Conservation (phyloP, 2,113 vertebrate genomes). For the Cyprinus carpio region DNA sequence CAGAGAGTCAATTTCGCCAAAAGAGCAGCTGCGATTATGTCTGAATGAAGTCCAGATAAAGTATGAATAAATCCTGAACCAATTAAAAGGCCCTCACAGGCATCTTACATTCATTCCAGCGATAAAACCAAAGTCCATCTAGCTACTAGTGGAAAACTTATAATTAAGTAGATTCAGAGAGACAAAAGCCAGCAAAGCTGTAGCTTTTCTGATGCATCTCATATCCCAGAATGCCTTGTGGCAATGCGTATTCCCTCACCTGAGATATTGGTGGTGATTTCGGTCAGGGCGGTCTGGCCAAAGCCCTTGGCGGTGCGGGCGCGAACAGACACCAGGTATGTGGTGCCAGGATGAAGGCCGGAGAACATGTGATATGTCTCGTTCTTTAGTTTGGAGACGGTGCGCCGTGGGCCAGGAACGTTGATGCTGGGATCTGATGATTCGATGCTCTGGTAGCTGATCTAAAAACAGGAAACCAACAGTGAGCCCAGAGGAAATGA, state of each 20-base stretch:
- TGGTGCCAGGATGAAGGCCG: conserved; percentile 92
- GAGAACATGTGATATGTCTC: conserved; percentile 97
- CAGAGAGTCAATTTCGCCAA: neutral
- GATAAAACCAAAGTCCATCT: conserved; percentile 24
- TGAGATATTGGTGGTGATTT: conserved; percentile 97
- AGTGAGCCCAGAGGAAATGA: neutral
- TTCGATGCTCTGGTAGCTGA: conserved; percentile 96
- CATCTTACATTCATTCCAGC: conserved; percentile 15
- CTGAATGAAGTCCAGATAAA: conserved; percentile 23
- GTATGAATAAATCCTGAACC: conserved; percentile 26
- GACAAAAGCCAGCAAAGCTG: neutral
- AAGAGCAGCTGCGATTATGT: neutral
- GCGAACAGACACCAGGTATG: conserved; percentile 92
- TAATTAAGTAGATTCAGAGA: neutral
- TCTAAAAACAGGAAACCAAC: conserved; percentile 68
- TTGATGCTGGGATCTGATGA: conserved; percentile 90
- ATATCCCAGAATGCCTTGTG: neutral
- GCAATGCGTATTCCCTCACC: conserved; percentile 69
- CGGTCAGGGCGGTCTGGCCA: conserved; percentile 87
- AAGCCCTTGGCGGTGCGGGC: conserved; percentile 92
- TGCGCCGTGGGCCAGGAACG: conserved; percentile 87
- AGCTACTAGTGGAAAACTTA: neutral
- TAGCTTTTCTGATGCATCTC: neutral
- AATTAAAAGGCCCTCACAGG: conserved; percentile 19
- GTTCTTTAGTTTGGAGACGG: conserved; percentile 90